These are phyloP conservation scores for Crypturellus tataupa DNA, from an alignment of 2,797 vertebrate genomes.

Conservation along the genomic window DNA sequence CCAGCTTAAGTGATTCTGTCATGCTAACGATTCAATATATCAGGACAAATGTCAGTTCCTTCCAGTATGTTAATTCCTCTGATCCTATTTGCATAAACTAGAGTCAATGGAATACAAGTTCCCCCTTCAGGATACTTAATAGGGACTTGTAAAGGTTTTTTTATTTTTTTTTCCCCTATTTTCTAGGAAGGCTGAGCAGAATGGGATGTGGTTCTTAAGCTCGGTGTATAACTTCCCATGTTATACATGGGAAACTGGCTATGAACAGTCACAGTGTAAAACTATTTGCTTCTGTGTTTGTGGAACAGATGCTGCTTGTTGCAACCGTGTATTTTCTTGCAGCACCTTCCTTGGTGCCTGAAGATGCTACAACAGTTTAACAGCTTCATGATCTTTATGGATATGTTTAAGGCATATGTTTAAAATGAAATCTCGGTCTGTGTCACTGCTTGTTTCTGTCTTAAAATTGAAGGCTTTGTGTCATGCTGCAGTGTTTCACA, in stretches of 20 bases:
- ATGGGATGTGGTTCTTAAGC: not conserved
- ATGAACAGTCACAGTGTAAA: not conserved
- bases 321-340: not conserved
- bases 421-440: not conserved
- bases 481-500: not conserved
- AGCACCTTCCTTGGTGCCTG: not conserved
- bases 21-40: slow-evolving; percentile 93
- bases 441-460: not conserved
- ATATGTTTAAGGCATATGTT: not conserved
- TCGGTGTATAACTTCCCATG: not conserved
- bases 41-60: slow-evolving; percentile 93
- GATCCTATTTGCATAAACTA: slow-evolving; percentile 91
- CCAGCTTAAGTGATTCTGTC: slow-evolving; percentile 95
- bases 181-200: not conserved
- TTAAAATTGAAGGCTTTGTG: not conserved
- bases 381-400: not conserved
- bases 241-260: not conserved
- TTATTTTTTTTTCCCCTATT: not conserved
- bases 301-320: not conserved
- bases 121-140: slow-evolving; percentile 67
- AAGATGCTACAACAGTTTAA: not conserved
- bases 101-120: slow-evolving; percentile 82
- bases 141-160: slow-evolving; percentile 63
- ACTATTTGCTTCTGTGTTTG: not conserved
- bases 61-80: slow-evolving; percentile 94